Evolutionary conservation across 2,888 invertebrate genomes (phyloP).

Genomic region (Chesias legatella): DNA sequence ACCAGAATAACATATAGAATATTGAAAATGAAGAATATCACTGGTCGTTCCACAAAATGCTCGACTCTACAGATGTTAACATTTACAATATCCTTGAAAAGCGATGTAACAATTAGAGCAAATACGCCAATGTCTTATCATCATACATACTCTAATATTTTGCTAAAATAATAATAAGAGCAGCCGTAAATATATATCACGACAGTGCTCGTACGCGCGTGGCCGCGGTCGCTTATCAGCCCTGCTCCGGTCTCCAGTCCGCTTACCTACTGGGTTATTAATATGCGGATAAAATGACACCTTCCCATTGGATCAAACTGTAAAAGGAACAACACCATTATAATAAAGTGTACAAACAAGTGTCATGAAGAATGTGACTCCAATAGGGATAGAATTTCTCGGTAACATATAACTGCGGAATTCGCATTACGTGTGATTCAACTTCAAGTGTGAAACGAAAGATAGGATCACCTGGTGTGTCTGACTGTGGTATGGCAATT

Average conservation of each 20-base stretch:
- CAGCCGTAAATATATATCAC: conserved; percentile 34
- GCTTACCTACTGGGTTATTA: conserved; percentile 25
- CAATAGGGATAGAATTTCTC: background rate
- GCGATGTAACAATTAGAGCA: conserved; percentile 17
- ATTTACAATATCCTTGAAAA: conserved; percentile 16
- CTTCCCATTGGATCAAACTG: no score
- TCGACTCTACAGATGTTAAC: background rate
- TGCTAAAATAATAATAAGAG: conserved; percentile 27
- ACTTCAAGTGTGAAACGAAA: conserved; percentile 15
- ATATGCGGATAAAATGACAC: conserved; percentile 12
- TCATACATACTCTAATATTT: conserved; percentile 21
- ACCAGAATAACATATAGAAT: no score
- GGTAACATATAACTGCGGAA: conserved; percentile 2
- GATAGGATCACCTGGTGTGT: conserved; percentile 12
- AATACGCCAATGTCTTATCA: conserved; percentile 26
- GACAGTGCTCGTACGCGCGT: conserved; percentile 39
- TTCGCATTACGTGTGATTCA: conserved; percentile 16
- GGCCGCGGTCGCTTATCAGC: conserved; percentile 57
- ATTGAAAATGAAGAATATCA: no score
- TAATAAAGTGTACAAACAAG: background rate
- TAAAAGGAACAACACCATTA: no score
- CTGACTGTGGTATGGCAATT: conserved; percentile 2
- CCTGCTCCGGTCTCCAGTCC: conserved; percentile 46
- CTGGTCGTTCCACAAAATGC: background rate
- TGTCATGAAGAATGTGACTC: background rate